Conservation (phyloP, 1,140 invertebrate species). For the Ctenoplectra terminalis region DNA sequence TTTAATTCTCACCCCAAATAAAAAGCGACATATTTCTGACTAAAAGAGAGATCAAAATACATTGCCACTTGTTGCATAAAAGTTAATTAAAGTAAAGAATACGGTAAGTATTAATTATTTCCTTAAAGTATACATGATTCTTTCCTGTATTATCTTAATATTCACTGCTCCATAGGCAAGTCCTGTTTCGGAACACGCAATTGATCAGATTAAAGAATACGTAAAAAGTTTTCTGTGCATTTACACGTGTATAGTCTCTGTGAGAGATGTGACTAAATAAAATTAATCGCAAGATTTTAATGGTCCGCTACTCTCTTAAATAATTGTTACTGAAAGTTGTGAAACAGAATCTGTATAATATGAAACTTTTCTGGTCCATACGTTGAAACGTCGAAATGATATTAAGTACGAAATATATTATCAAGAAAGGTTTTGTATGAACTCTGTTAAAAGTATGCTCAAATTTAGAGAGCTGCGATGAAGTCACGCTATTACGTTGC, state of each 20-base stretch:
- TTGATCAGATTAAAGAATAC: conserved; percentile 70
- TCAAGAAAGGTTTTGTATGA: conserved; percentile 31
- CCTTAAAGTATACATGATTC: conserved; percentile 77
- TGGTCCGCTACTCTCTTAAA: conserved; percentile 57
- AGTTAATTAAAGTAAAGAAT: conserved; percentile 82
- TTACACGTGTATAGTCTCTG: conserved; percentile 27
- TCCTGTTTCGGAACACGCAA: conserved; percentile 74
- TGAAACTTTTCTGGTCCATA: conserved; percentile 57
- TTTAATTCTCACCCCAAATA: conserved; percentile 77
- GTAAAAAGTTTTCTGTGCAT: conserved; percentile 57
- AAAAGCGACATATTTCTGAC: conserved; percentile 84
- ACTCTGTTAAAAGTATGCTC: conserved; percentile 42
- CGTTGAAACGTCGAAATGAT: conserved; percentile 69
- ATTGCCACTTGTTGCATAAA: conserved; percentile 87
- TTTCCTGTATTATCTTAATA: conserved; percentile 71
- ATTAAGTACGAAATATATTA: conserved; percentile 68
- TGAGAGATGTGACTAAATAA: conserved; percentile 54
- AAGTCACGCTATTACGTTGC: conserved; percentile 30
- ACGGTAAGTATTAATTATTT: conserved; percentile 81
- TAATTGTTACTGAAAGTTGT: conserved; percentile 23
- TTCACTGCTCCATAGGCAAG: conserved; percentile 75
- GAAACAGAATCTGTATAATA: conserved; percentile 45
- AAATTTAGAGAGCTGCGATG: conserved; percentile 40
- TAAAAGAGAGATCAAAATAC: conserved; percentile 89
- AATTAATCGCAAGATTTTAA: conserved; percentile 37